Percentiles rank a stretch among this genome's conserved stretches.
phyloP scores from a whole-genome alignment of 2,888 invertebrate species.

The Galerucella nymphaeae region DNA sequence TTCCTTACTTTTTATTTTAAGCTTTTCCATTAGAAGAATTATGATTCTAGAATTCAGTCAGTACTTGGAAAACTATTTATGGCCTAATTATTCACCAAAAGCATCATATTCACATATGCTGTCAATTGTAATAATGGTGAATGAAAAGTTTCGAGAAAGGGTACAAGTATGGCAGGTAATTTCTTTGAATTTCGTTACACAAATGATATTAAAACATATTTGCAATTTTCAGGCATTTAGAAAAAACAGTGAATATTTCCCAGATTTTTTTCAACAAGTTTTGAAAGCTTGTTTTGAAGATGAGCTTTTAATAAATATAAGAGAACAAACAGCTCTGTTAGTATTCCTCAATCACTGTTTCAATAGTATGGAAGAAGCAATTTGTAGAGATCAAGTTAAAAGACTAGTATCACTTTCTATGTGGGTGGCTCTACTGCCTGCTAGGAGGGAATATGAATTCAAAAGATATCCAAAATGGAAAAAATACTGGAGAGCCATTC shows the following conservation, averaged over 20 bases:
- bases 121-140: slow-evolving; percentile 98
- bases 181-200: not conserved
- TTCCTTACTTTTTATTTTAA: slow-evolving; percentile 30
- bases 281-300: slow-evolving; percentile 79
- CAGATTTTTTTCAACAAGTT: slow-evolving; percentile 85
- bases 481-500: slow-evolving; percentile 90
- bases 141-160: slow-evolving; percentile 97
- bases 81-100: slow-evolving; percentile 92
- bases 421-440: slow-evolving; percentile 90
- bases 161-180: slow-evolving; percentile 94
- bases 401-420: slow-evolving; percentile 91
- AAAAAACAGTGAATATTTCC: slow-evolving; percentile 79
- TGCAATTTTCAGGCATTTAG: slow-evolving; percentile 75
- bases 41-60: slow-evolving; percentile 98
- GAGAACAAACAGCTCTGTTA: slow-evolving; percentile 88
- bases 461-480: slow-evolving; percentile 88
- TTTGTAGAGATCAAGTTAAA: slow-evolving; percentile 91
- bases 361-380: slow-evolving; percentile 95
- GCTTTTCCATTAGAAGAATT: slow-evolving; percentile 86
- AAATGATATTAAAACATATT: not conserved
- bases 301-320: slow-evolving; percentile 66
- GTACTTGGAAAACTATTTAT: slow-evolving; percentile 95
- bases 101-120: slow-evolving; percentile 90
- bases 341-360: slow-evolving; percentile 96
- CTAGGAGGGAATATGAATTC: slow-evolving; percentile 87